A percentile compares a stretch with the other conserved stretches of the same genome.
phyloP scores from a whole-genome alignment of 2,888 invertebrate species.

The Protophormia terraenovae region DNA sequence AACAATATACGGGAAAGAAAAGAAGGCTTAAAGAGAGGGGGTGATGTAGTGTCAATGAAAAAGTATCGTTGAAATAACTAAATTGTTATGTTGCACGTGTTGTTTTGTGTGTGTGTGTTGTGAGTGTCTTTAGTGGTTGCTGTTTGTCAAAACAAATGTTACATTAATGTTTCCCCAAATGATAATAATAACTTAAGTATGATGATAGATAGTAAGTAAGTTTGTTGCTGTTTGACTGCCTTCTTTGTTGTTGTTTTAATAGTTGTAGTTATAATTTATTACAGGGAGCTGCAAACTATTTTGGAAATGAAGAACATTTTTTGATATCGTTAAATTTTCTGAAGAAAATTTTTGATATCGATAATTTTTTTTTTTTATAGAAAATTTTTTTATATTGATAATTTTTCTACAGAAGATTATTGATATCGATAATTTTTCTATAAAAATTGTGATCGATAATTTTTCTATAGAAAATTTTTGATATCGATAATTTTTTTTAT shows the following conservation, averaged over 20 bases:
- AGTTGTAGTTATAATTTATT: constrained; percentile 13
- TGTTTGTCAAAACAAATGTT: constrained; percentile 51
- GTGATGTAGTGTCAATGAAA: neutral
- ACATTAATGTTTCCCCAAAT: constrained; percentile 51
- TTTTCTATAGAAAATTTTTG: no score
- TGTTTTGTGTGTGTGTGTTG: neutral
- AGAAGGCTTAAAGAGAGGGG: neutral
- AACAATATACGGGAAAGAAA: neutral
- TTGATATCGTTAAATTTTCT: no score
- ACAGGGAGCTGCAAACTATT: neutral
- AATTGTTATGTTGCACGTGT: neutral
- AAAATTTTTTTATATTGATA: no score
- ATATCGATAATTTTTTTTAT: no score
- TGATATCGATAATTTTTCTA: no score
- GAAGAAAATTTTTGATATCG: no score
- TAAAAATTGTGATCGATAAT: no score
- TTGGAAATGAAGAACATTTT: no score
- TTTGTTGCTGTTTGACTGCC: no score
- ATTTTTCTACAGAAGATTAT: no score
- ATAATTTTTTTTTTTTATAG: no score
- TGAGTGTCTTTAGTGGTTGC: neutral
- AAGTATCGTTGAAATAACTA: constrained; percentile 9
- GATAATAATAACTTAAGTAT: constrained; percentile 46
- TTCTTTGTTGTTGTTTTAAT: neutral
- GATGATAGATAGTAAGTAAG: neutral